These are phyloP conservation scores for Scaptodrosophila lebanonensis DNA, from an alignment of 1,140 invertebrate genomes.

Conservation along the genomic window DNA sequence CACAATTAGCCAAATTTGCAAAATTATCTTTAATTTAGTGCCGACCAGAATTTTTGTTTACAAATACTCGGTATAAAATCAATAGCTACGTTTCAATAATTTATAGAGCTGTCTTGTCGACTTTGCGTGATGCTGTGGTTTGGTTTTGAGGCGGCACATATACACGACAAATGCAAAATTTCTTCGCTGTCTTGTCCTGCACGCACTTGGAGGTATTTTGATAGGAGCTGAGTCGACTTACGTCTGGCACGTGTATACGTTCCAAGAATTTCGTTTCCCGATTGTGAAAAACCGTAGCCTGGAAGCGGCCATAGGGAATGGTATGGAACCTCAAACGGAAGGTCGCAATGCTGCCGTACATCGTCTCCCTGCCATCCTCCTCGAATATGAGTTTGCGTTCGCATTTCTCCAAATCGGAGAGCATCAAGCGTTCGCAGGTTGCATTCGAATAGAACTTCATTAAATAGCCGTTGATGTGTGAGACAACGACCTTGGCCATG, in stretches of 20 bases:
- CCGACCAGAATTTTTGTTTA: too few relatives aligned
- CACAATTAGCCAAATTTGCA: too few relatives aligned
- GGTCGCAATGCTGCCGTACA: constrained; percentile 12
- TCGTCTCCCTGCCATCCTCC: constrained; percentile 11
- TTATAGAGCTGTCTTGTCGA: too few relatives aligned
- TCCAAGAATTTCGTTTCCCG: constrained; percentile 8
- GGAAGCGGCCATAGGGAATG: constrained; percentile 77
- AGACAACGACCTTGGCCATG: constrained; percentile 76
- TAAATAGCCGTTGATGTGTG: constrained; percentile 73
- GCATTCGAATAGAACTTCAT: constrained; percentile 3
- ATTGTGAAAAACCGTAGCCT: constrained; percentile 78
- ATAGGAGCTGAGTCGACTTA: constrained; percentile 81
- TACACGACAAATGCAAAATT: constrained; percentile 78
- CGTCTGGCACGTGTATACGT: constrained; percentile 48
- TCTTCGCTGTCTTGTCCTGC: constrained; percentile 77
- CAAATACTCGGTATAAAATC: too few relatives aligned
- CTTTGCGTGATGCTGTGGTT: too few relatives aligned
- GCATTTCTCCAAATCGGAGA: constrained; percentile 17
- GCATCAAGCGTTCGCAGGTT: constrained; percentile 21
- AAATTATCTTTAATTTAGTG: too few relatives aligned
- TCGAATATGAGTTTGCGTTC: constrained; percentile 15
- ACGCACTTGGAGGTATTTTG: constrained; percentile 78
- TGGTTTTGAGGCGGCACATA: too few relatives aligned
- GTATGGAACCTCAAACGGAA: constrained; percentile 33
- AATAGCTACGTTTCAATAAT: too few relatives aligned